phyloP scores from a whole-genome alignment of 2,113 vertebrate genomes.

The Xiphophorus couchianus region DNA sequence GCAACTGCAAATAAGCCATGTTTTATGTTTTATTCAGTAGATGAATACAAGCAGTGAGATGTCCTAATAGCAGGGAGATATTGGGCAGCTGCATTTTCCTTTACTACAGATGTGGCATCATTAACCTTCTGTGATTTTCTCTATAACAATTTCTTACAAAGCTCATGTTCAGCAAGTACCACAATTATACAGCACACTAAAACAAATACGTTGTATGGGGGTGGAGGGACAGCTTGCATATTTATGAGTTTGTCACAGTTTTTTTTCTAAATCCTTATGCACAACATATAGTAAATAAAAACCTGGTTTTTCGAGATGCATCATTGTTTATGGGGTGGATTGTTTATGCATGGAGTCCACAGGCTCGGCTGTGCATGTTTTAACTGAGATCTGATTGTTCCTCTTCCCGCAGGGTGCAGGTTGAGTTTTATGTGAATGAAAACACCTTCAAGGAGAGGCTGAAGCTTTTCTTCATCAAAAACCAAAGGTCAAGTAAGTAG shows the following conservation, averaged over 20 bases:
- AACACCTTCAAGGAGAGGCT: slow-evolving; percentile 98
- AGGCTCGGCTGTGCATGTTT: background rate
- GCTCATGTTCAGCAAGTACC: too few species aligned
- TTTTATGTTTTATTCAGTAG: too few species aligned
- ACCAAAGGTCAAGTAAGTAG: slow-evolving; percentile 98
- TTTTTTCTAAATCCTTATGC: too few species aligned
- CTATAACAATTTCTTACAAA: background rate
- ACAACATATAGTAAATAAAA: too few species aligned
- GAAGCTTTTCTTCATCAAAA: slow-evolving; percentile 99
- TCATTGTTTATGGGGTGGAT: background rate
- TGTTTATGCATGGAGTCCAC: background rate
- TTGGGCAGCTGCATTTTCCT: background rate
- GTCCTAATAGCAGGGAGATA: background rate
- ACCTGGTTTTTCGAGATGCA: background rate
- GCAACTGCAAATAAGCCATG: too few species aligned
- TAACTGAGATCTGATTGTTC: slow-evolving; percentile 3
- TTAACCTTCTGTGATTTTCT: background rate
- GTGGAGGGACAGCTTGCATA: background rate
- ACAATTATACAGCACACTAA: background rate
- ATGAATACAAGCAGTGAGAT: background rate
- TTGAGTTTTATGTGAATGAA: slow-evolving; percentile 98
- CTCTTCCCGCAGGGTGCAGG: slow-evolving; percentile 87
- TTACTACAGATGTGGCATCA: background rate
- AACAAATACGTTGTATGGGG: background rate
- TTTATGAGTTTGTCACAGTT: background rate